A percentile compares a stretch with the other conserved stretches of the same genome.
Conservation (phyloP, 1,140 invertebrate genomes). For the Hetaerina americana region DNA sequence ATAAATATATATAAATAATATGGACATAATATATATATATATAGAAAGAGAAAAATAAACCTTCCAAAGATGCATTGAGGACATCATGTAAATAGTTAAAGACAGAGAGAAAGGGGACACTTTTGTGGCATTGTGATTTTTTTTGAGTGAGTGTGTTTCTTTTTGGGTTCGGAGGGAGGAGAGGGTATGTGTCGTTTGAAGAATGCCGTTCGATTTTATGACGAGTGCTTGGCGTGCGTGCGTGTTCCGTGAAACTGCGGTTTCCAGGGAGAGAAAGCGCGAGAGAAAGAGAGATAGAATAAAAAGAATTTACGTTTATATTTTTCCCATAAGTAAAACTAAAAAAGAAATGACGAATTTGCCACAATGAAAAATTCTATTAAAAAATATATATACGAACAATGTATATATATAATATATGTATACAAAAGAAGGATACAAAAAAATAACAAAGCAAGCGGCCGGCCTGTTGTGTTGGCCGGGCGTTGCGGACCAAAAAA, state of each 20-base stretch:
- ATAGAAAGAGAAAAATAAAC: background rate
- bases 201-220: background rate
- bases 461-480: too few relatives aligned
- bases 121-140: background rate
- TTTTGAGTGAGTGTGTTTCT: background rate
- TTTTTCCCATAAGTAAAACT: background rate
- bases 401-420: background rate
- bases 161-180: background rate
- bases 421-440: too few relatives aligned
- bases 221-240: background rate
- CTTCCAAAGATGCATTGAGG: background rate
- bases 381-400: background rate
- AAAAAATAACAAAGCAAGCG: too few relatives aligned
- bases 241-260: background rate
- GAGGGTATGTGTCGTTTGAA: background rate
- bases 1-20: too few relatives aligned
- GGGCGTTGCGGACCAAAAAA: too few relatives aligned
- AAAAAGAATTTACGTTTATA: background rate
- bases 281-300: background rate
- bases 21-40: too few relatives aligned
- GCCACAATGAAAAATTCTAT: background rate
- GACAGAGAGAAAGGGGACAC: background rate
- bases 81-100: background rate
- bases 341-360: background rate
- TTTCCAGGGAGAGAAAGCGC: too few relatives aligned